These are phyloP conservation scores for Drosophila tropicalis DNA, from an alignment of 1,140 invertebrate genomes.

Conservation along the genomic window DNA sequence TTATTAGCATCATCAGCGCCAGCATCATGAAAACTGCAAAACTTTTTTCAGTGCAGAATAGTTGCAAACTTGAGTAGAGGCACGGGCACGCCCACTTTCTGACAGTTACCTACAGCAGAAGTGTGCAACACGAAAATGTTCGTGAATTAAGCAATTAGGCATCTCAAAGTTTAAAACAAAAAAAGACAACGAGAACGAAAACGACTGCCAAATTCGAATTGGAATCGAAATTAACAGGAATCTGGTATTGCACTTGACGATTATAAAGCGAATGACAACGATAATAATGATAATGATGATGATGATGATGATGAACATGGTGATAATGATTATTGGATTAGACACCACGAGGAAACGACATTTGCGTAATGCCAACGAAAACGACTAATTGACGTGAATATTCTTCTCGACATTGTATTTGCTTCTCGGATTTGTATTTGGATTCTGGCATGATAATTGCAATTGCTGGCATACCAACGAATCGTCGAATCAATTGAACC, in stretches of 20 bases:
- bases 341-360: not conserved
- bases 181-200: slow-evolving; percentile 10
- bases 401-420: not conserved
- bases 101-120: slow-evolving; percentile 5
- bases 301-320: not conserved
- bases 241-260: slow-evolving; percentile 5
- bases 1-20: not conserved
- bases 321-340: not conserved
- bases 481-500: slow-evolving; percentile 19
- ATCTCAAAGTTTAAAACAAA: slow-evolving; percentile 24
- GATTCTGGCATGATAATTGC: slow-evolving; percentile 52
- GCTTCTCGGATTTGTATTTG: not conserved
- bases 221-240: slow-evolving; percentile 42
- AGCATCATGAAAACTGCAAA: slow-evolving; percentile 28
- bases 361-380: slow-evolving; percentile 12
- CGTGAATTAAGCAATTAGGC: slow-evolving; percentile 68
- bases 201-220: slow-evolving; percentile 34
- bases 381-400: slow-evolving; percentile 18
- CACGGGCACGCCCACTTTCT: slow-evolving; percentile 6
- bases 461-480: slow-evolving; percentile 46
- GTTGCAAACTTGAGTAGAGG: slow-evolving; percentile 34
- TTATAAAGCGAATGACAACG: slow-evolving; percentile 13
- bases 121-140: slow-evolving; percentile 46
- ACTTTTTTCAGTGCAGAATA: slow-evolving; percentile 43
- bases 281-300: not conserved